These are phyloP conservation scores for Bembecia ichneumoniformis DNA, from an alignment of 2,888 invertebrate species.

Conservation along the genomic window DNA sequence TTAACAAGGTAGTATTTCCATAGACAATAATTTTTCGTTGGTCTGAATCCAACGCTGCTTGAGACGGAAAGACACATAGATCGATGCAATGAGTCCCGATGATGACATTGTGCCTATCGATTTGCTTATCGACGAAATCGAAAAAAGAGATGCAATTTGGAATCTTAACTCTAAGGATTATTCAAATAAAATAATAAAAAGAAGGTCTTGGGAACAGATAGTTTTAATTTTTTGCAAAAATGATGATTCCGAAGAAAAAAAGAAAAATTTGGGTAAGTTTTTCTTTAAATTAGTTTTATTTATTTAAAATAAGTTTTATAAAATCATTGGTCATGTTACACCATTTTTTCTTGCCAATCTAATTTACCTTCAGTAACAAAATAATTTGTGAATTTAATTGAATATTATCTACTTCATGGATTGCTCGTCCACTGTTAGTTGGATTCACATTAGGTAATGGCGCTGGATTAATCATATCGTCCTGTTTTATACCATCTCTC, in stretches of 20 bases:
- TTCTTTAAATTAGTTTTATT: background rate
- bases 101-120: conserved; percentile 8
- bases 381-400: background rate
- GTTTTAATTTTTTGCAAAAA: conserved; percentile 6
- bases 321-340: no score
- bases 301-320: background rate
- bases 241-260: conserved; percentile 8
- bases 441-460: background rate
- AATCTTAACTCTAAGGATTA: conserved; percentile 7
- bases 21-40: background rate
- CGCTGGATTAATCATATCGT: background rate
- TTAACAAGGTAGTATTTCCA: background rate
- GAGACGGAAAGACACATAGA: conserved; percentile 7
- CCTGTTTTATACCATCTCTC: conserved; percentile 1
- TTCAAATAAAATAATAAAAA: conserved; percentile 9
- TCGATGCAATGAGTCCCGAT: conserved; percentile 2
- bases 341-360: background rate
- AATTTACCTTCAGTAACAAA: background rate
- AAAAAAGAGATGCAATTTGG: conserved; percentile 9
- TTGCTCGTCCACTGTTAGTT: background rate
- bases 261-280: conserved; percentile 7
- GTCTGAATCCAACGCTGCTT: conserved; percentile 1
- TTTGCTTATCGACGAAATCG: conserved; percentile 11
- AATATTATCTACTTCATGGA: background rate
- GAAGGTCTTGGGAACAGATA: conserved; percentile 8